Evolutionary conservation across 2,888 invertebrate genomes (phyloP).

Genomic region (Ormyrus rosae): DNA sequence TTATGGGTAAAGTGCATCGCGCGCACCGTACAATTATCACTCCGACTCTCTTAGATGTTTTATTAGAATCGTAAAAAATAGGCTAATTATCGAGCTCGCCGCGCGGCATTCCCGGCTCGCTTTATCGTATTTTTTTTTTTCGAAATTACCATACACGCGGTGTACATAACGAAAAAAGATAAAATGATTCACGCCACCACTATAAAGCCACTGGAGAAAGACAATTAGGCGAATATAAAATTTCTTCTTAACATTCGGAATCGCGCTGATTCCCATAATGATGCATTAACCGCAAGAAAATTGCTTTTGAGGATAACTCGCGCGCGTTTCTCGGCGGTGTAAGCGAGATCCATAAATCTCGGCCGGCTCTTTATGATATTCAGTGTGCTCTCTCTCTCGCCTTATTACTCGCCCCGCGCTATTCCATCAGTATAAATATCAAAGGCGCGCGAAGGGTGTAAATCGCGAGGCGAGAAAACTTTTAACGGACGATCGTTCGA

Average conservation of each 20-base stretch:
- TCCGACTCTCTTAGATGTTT: too few species aligned
- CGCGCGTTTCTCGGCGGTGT: conserved; percentile 22
- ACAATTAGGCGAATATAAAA: conserved; percentile 38
- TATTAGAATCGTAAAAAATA: neutral
- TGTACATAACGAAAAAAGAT: conserved; percentile 3
- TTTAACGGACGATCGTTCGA: conserved; percentile 7
- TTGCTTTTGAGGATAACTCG: conserved; percentile 40
- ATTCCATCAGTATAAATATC: conserved; percentile 30
- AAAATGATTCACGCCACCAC: neutral
- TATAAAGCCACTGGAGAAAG: neutral
- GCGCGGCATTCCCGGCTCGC: neutral
- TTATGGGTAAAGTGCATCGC: too few species aligned
- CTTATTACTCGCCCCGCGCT: conserved; percentile 30
- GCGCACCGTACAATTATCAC: too few species aligned
- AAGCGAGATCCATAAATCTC: conserved; percentile 50
- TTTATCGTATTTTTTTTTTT: neutral
- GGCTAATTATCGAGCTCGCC: neutral
- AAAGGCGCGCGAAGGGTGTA: conserved; percentile 22
- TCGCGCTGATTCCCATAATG: conserved; percentile 45
- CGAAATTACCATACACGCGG: neutral
- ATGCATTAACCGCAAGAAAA: conserved; percentile 39
- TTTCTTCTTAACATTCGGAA: conserved; percentile 34
- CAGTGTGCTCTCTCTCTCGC: conserved; percentile 11
- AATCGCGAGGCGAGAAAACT: conserved; percentile 26
- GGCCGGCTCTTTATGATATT: conserved; percentile 37